phyloP scores from a whole-genome alignment of 2,888 invertebrate species.

The Vandiemenella viatica region DNA sequence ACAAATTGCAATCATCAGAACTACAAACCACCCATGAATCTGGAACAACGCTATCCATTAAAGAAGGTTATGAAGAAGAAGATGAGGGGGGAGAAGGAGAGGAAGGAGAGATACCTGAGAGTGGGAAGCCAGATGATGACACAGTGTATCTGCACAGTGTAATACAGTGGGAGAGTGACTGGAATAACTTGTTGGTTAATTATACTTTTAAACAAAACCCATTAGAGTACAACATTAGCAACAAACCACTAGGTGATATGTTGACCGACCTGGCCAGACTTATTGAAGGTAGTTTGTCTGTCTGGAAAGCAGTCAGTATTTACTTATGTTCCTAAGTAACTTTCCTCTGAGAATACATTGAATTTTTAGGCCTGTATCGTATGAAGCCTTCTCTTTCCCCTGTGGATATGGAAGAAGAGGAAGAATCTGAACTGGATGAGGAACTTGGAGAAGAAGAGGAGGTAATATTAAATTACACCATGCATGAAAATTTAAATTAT shows the following conservation, averaged over 20 bases:
- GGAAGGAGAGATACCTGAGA: slow-evolving; percentile 25
- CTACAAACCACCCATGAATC: no score
- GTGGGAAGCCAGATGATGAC: slow-evolving; percentile 30
- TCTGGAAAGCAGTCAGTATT: no score
- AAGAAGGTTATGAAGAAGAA: background rate
- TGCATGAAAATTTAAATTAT: no score
- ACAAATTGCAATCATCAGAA: no score
- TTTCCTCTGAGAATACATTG: no score
- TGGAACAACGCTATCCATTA: no score
- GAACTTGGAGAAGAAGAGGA: slow-evolving; percentile 5
- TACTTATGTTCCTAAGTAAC: no score
- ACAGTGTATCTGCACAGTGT: background rate
- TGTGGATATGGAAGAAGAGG: background rate
- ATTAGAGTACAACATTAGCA: background rate
- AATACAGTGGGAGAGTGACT: background rate
- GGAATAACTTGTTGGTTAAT: background rate
- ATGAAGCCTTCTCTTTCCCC: background rate
- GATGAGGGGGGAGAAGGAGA: slow-evolving; percentile 28
- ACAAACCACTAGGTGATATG: background rate
- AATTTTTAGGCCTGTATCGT: no score
- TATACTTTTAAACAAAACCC: background rate
- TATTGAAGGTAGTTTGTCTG: no score
- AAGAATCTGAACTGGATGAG: background rate
- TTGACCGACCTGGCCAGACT: background rate
- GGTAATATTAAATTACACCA: no score